phyloP scores from a whole-genome alignment of 2,888 invertebrate species.

The Nomada ferruginata region DNA sequence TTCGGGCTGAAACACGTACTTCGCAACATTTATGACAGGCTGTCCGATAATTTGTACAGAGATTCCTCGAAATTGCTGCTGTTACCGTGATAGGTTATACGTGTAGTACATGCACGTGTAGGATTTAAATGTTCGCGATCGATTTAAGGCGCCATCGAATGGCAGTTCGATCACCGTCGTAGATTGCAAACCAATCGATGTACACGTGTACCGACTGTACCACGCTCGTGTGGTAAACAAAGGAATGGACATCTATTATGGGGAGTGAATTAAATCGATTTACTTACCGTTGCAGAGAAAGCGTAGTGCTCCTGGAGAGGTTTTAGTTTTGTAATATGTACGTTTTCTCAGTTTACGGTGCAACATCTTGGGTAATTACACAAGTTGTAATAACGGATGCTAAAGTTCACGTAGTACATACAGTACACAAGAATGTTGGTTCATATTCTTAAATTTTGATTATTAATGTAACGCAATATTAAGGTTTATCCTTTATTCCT shows the following conservation, averaged over 20 bases:
- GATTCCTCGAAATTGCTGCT: neutral
- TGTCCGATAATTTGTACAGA: neutral
- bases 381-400: too few relatives aligned
- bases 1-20: neutral
- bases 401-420: too few relatives aligned
- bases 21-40: neutral
- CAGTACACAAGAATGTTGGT: too few relatives aligned
- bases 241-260: neutral
- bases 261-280: neutral
- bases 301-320: too few relatives aligned
- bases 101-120: too few relatives aligned
- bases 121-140: neutral
- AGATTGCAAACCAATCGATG: conserved; percentile 4
- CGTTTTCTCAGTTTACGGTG: too few relatives aligned
- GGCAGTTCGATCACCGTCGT: neutral
- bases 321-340: too few relatives aligned
- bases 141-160: conserved; percentile 9
- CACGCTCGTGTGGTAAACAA: neutral
- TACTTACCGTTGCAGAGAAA: neutral
- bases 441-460: too few relatives aligned
- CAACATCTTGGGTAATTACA: too few relatives aligned
- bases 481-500: too few relatives aligned
- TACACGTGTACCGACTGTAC: neutral
- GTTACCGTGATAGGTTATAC: neutral
- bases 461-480: too few relatives aligned